Base-by-base conservation (phyloP, 64 coral and sea anemone species). In the Catalaphyllia jardinei region DNA sequence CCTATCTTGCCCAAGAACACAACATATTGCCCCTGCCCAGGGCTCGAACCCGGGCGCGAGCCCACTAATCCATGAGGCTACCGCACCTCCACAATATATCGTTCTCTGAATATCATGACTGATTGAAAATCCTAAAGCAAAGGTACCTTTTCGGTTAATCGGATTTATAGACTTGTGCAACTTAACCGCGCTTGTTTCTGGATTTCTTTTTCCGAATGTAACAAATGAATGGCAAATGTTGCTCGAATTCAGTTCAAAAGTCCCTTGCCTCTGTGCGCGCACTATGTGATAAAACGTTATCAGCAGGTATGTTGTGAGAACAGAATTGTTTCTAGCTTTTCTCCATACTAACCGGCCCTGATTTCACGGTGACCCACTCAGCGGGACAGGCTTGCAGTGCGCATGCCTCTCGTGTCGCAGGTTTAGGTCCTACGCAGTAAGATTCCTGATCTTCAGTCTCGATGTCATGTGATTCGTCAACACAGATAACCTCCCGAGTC, bases 331-430 rank as follows among this genome's bases (percentile, higher is more conserved):
- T 77, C 3, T 7, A 1, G 19, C 11, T 18, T 38, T 77, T 16
- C 33, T 38, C 3, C 8, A 5, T 22, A 91, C 89, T 91, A 75
- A 91, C 89, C 38, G 72, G 31, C 27, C 67, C 29, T 74, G 77
- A 83, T 76, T 83, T 84, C 5, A 83, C 55, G 11, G 79, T 91
- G 29, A 84, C 54, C 89, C 89, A 91, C 60, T 83, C 89, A 27
- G 89, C 79, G 18, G 89, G 79, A 71, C 89, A 91, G n/a, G 79
- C 20, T 8, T 84, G 33, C 15, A 27, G 0, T 85, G 78, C 89
- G 81, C 89, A 91, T 62, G 18, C 27, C 71, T 80, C 72, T 17
- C 31, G 67, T 73, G 69, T 73, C 1, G 49, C 46, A 18, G 89
- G 89, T 75, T 84, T 91, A 63, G 89, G 71, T 76, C 67, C 79